phyloP scores from a whole-genome alignment of 2,113 vertebrate species.

The Bufo gargarizans region DNA sequence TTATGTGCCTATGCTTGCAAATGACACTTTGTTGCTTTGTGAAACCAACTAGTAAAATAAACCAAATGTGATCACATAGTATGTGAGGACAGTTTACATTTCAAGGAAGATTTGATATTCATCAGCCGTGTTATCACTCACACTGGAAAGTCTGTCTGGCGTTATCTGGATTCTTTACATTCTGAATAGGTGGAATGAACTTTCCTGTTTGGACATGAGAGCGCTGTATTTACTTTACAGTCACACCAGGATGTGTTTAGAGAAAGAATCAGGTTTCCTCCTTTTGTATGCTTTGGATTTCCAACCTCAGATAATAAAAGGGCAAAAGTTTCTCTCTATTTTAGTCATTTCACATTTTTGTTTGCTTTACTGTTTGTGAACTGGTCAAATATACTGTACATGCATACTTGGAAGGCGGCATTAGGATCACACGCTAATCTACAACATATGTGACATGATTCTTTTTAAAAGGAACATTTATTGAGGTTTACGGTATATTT shows the following conservation, averaged over 20 bases:
- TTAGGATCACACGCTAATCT: not conserved
- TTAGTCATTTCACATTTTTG: not conserved
- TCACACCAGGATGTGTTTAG: slow-evolving; percentile 57
- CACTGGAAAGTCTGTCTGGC: slow-evolving; percentile 14
- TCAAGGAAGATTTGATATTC: not conserved
- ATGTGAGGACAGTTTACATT: not conserved
- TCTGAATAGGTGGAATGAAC: slow-evolving; percentile 39
- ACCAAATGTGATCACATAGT: not conserved
- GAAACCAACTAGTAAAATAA: not conserved
- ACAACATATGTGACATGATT: not conserved
- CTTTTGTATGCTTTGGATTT: slow-evolving; percentile 49
- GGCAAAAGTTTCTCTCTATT: slow-evolving; percentile 42
- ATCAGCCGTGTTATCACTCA: slow-evolving; percentile 25
- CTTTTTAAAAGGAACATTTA: not conserved
- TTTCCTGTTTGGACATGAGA: slow-evolving; percentile 58
- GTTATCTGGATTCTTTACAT: slow-evolving; percentile 53
- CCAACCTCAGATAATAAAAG: slow-evolving; percentile 39
- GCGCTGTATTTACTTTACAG: slow-evolving; percentile 51
- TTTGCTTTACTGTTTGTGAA: not conserved
- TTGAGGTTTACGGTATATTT: not conserved
- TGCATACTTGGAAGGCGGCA: not conserved
- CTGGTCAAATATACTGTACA: not conserved
- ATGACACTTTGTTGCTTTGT: not conserved
- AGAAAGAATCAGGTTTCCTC: slow-evolving; percentile 52
- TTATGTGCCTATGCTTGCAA: not conserved